Evolutionary conservation across 2,888 invertebrate species (phyloP).

Genomic region (Byasa hedistus): DNA sequence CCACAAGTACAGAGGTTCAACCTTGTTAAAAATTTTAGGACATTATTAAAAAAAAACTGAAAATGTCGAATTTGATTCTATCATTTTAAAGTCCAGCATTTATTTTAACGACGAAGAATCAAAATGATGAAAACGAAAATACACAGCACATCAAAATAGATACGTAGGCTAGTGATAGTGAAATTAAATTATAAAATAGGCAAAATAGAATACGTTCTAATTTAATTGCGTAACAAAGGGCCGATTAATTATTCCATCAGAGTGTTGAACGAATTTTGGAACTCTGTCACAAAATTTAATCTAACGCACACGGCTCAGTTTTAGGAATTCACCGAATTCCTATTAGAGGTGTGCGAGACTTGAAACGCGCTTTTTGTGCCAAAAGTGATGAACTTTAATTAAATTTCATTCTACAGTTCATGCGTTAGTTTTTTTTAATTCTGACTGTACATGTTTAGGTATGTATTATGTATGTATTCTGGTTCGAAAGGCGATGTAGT

Average conservation of each 20-base stretch:
- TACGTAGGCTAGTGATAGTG: background rate
- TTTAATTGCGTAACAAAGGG: conserved; percentile 17
- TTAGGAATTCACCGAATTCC: conserved; percentile 25
- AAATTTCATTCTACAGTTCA: conserved; percentile 3
- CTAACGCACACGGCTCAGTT: conserved; percentile 30
- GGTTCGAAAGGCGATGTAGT: too few species aligned
- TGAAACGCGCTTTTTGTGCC: conserved; percentile 19
- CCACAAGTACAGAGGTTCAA: too few species aligned
- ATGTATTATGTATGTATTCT: too few species aligned
- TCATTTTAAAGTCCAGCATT: too few species aligned
- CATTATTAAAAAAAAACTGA: too few species aligned
- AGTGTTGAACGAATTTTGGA: conserved; percentile 25
- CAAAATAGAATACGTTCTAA: conserved; percentile 1
- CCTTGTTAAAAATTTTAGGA: too few species aligned
- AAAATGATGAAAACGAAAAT: too few species aligned
- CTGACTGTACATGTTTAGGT: too few species aligned
- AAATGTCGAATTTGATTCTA: too few species aligned
- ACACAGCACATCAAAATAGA: too few species aligned
- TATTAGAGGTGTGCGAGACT: conserved; percentile 10
- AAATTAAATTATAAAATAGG: conserved; percentile 5
- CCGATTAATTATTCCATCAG: conserved; percentile 28
- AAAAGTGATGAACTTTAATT: conserved; percentile 19
- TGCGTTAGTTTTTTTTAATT: too few species aligned
- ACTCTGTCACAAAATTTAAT: conserved; percentile 29
- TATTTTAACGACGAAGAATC: too few species aligned